These are phyloP conservation scores for Sus scrofa DNA, from an alignment of 2,113 vertebrate species.

Conservation along the genomic window DNA sequence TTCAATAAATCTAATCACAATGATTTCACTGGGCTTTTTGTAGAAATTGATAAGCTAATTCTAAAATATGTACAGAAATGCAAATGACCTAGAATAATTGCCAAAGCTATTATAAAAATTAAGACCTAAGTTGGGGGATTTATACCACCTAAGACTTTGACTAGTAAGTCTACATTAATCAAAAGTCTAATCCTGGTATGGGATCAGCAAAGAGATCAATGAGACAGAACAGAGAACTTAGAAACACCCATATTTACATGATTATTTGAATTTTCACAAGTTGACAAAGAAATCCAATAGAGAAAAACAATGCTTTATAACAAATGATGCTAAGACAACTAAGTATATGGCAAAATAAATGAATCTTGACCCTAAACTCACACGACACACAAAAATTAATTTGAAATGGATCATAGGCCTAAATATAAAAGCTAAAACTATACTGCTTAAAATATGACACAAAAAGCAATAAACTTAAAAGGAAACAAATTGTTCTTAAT, in stretches of 20 bases:
- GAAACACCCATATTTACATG: background rate
- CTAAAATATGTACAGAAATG: background rate
- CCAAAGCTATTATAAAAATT: background rate
- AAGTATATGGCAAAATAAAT: slow-evolving; percentile 18
- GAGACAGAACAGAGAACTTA: background rate
- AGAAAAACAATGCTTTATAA: background rate
- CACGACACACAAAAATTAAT: background rate
- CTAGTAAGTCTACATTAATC: background rate
- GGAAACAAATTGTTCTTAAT: background rate
- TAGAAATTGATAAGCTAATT: background rate
- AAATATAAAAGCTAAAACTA: slow-evolving; percentile 3
- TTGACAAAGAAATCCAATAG: background rate
- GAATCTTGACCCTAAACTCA: background rate
- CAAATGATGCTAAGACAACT: slow-evolving; percentile 6
- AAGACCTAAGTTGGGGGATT: background rate
- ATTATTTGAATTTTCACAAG: background rate
- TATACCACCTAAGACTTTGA: background rate
- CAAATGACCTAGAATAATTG: background rate
- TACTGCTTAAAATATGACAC: background rate
- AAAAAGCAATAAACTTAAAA: background rate
- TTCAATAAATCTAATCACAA: background rate
- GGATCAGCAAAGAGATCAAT: background rate
- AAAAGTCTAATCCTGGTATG: background rate
- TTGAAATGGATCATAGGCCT: background rate
- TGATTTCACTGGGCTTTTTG: background rate